Evolutionary conservation across 1,140 invertebrate species (phyloP).

Genomic region (Cydia pomonella): DNA sequence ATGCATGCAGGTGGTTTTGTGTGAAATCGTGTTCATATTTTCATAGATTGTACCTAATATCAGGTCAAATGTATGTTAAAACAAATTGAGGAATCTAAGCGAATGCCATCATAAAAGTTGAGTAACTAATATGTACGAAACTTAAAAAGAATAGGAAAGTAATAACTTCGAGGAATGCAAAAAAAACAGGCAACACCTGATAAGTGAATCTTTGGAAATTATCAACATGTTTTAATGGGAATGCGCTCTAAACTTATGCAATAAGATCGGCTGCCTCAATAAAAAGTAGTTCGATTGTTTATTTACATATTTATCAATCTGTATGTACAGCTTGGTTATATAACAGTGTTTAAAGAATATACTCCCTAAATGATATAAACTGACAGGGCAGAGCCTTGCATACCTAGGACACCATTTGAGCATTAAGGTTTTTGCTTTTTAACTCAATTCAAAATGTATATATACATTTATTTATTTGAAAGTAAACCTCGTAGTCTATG

Average conservation of each 20-base stretch:
- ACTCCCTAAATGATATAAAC: not conserved
- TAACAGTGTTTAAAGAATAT: not conserved
- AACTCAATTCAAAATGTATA: not conserved
- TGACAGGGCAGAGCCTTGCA: not conserved
- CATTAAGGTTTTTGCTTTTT: no score
- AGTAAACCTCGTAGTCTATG: not conserved
- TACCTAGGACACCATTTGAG: no score
- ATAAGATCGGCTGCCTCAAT: not conserved
- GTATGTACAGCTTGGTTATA: not conserved
- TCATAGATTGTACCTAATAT: not conserved
- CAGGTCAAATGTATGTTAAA: not conserved
- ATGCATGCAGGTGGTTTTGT: not conserved
- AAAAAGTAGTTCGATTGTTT: not conserved
- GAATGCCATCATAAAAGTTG: not conserved
- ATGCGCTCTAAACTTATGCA: not conserved
- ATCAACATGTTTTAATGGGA: not conserved
- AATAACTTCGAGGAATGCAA: not conserved
- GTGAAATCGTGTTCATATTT: not conserved
- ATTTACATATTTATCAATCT: not conserved
- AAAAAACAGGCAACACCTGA: not conserved
- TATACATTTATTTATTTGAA: not conserved
- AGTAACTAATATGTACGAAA: not conserved
- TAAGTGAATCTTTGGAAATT: not conserved
- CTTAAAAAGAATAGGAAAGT: not conserved
- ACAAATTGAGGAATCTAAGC: not conserved